Base-by-base conservation (phyloP, 2,113 vertebrate genomes). In the Sorex fumeus region DNA sequence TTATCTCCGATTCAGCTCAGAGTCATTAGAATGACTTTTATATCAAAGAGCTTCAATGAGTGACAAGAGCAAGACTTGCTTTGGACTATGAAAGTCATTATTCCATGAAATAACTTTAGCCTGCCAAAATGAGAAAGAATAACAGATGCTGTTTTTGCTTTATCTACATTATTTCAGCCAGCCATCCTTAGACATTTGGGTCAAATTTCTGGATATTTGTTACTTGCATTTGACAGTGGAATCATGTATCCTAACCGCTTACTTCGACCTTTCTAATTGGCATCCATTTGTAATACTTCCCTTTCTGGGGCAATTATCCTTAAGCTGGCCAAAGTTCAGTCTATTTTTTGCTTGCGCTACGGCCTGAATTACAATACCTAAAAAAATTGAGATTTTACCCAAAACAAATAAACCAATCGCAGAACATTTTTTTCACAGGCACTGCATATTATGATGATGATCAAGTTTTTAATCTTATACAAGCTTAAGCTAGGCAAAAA, bases 71-170 rank as follows among this genome's bases (percentile, higher is more conserved):
- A 97, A 97, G 96, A 88, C 85, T 88, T 45, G 75, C 97, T 98
- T 98, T 98, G 97, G 98, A 78, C 97, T 96, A 96, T 96, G 74
- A 96, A 97, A 97, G 98, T 98, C 98, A 98, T 98, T 98, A 98
- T 97, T 95, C 98, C 97, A 96, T 98, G 97, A 98, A 98, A 98
- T 97, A 98, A 98, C 98, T 98, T 97, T 77, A 94, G 97, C 97
- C 97, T 97, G 96, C 96, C 98, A 97, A 97, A 88, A 85, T 95
- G 97, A 96, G 92, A 91, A 97, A 98, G 97, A 98, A 97, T 97
- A 98, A 97, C 98, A 98, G 97, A 98, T 98, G 98, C 96, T 0
- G 92, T 91, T 97, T 97, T 97, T 95, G 95, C 93, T 94, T 97
- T 97, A 97, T 97, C 93, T 85, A 96, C 85, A 23, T 97, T 96